phyloP scores from a whole-genome alignment of 1,140 invertebrate species.

The Pogonus chalceus region DNA sequence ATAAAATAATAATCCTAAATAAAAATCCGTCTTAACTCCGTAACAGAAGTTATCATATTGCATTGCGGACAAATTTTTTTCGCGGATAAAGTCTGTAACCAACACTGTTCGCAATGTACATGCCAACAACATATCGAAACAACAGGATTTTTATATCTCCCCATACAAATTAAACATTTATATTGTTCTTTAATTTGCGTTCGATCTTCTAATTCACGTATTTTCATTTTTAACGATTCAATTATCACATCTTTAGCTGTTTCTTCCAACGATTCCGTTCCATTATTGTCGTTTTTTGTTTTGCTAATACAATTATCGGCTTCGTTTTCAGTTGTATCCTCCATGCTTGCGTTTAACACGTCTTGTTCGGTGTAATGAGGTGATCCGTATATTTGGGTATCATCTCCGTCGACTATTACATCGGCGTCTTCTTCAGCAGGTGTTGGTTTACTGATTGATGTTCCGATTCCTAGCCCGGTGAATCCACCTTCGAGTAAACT shows the following conservation, averaged over 20 bases:
- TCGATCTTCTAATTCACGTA: slow-evolving; percentile 54
- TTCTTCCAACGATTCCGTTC: slow-evolving; percentile 19
- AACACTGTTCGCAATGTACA: slow-evolving; percentile 89
- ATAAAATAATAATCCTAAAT: slow-evolving; percentile 59
- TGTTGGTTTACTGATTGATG: slow-evolving; percentile 39
- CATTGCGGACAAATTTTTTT: slow-evolving; percentile 93
- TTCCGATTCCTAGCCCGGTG: slow-evolving; percentile 44
- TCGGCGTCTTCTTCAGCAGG: slow-evolving; percentile 33
- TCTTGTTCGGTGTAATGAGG: slow-evolving; percentile 73
- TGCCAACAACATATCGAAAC: slow-evolving; percentile 95
- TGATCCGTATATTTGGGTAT: slow-evolving; percentile 77
- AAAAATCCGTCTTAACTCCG: slow-evolving; percentile 79
- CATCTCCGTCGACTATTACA: slow-evolving; percentile 51
- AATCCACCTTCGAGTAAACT: slow-evolving; percentile 61
- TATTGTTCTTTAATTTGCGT: slow-evolving; percentile 40
- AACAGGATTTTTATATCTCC: slow-evolving; percentile 75
- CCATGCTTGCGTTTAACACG: slow-evolving; percentile 48
- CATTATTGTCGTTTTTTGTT: background rate
- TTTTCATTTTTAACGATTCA: slow-evolving; percentile 57
- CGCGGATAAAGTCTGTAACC: slow-evolving; percentile 79
- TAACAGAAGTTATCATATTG: slow-evolving; percentile 84
- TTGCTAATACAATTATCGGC: slow-evolving; percentile 17
- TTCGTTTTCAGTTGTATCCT: slow-evolving; percentile 40
- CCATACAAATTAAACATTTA: slow-evolving; percentile 84
- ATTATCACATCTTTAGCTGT: slow-evolving; percentile 49